Evolutionary conservation across 2,113 vertebrate genomes (phyloP).

Genomic region (Regulus satrapa): DNA sequence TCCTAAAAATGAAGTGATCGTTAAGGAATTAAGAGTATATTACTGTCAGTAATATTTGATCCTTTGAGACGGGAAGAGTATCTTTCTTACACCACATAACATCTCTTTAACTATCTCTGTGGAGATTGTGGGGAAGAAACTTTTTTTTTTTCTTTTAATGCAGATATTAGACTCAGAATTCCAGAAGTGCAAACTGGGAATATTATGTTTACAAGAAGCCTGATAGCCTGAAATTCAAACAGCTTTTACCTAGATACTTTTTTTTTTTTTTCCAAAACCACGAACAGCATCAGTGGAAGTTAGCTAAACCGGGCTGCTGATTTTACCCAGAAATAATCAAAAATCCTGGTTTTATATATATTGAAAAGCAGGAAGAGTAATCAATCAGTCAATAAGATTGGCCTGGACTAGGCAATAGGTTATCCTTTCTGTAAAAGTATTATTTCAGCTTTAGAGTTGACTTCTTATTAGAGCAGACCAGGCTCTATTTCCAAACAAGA

Average conservation of each 20-base stretch:
- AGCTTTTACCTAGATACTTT: not conserved
- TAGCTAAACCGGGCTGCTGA: not conserved
- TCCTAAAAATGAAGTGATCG: conserved; percentile 36
- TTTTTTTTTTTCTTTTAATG: not conserved
- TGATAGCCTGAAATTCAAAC: conserved; percentile 22
- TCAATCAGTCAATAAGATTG: not conserved
- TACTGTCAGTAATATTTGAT: conserved; percentile 1
- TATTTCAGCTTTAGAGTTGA: not conserved
- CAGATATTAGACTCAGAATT: conserved; percentile 10
- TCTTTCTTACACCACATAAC: not conserved
- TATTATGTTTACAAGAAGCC: not conserved
- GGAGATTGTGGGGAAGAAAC: not conserved
- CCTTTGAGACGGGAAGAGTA: conserved; percentile 31
- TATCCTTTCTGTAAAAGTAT: not conserved
- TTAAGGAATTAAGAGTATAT: conserved; percentile 56
- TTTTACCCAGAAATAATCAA: not conserved
- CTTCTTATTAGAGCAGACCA: not conserved
- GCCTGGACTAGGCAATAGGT: not conserved
- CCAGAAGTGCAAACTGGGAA: conserved; percentile 4
- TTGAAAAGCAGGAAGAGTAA: not conserved
- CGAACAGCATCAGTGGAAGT: not conserved
- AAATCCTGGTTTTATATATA: not conserved
- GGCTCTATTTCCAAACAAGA: not conserved
- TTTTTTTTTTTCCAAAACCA: not conserved
- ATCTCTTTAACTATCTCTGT: not conserved